A percentile compares a stretch with the other conserved stretches of the same genome.
Conservation (phyloP, 2,888 invertebrate species). For the Synanthedon andrenaeformis region DNA sequence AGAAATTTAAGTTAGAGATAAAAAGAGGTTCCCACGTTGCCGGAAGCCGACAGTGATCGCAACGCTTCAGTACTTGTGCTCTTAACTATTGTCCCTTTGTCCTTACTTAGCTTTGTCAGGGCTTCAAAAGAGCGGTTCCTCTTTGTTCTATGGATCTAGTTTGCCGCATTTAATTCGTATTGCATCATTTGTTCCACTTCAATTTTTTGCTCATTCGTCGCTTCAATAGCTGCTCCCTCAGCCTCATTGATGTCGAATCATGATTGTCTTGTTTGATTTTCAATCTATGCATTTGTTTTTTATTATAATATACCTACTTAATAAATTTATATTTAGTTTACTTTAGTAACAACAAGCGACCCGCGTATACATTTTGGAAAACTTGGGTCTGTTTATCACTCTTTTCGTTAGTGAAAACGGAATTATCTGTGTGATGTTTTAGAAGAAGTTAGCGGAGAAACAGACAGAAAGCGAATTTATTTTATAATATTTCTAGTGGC, state of each 20-base stretch:
- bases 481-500: too few species aligned
- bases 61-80: slow-evolving; percentile 61
- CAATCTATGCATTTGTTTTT: background rate
- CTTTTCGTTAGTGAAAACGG: too few species aligned
- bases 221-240: slow-evolving; percentile 23
- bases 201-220: slow-evolving; percentile 35
- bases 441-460: too few species aligned
- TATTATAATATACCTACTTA: too few species aligned
- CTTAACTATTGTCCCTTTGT: slow-evolving; percentile 60
- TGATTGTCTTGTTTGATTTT: slow-evolving; percentile 8
- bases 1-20: slow-evolving; percentile 37
- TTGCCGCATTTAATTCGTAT: slow-evolving; percentile 54
- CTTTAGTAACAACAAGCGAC: too few species aligned
- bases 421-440: too few species aligned
- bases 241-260: slow-evolving; percentile 21
- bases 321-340: too few species aligned
- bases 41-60: slow-evolving; percentile 53
- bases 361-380: too few species aligned
- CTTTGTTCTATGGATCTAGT: slow-evolving; percentile 51
- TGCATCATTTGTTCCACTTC: slow-evolving; percentile 52
- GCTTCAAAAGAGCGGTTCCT: slow-evolving; percentile 43
- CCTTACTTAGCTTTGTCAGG: slow-evolving; percentile 44
- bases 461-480: too few species aligned
- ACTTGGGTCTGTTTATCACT: too few species aligned
- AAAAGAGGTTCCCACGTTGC: slow-evolving; percentile 59